Base-by-base conservation (phyloP, 2,797 vertebrate species). In the Parambassis ranga region DNA sequence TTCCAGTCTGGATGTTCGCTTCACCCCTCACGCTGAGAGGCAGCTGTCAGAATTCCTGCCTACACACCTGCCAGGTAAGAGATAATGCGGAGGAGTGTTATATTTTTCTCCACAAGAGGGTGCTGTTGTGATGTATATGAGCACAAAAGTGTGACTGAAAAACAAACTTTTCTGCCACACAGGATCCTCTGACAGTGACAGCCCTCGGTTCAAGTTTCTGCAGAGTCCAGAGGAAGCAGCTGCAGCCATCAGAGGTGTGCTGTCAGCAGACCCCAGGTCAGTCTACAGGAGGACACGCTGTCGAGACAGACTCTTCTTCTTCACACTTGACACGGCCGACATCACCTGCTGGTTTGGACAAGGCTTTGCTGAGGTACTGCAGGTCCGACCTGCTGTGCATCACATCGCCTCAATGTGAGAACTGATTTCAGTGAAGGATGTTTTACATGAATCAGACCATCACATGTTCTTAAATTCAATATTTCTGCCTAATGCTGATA, bases 291-390 rank as follows among this genome's bases (percentile, higher is more conserved):
- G 95, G 48, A 92, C 82, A 6, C 80, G 92, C 78, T 96, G 95
- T 79, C 86, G 58, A 39, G 94, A 96, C 85, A 90, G 87, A 30
- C 93, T 96, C 22, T 95, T 96, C 84, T 95, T 91, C 88, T 96
- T 96, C 61, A 91, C 88, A 7, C 70, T 96, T 27, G 95, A 96
- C 71, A 82, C 65, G 0, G 93, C 90, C 1, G 90, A 95, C 20
- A 38, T 96, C 74, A 96, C 95, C 2, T 95, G 94, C 88, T 96
- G 95, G 95, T 96, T 96, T 76, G 95, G 94, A 41, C 87, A 89
- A 56, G 91, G 82, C 18, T 95, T 96, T 59, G 94, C 90, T n/a
- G 95, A 96, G 64, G 94, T 96, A 1, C 74, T 96, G 22, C 87
- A 78, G 52, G 88, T 96, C 73, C 89, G 70, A 42, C 81, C 86